Percentiles rank a stretch among this genome's conserved stretches.
Conservation (phyloP, 2,113 vertebrate genomes). For the Charadrius vociferus region DNA sequence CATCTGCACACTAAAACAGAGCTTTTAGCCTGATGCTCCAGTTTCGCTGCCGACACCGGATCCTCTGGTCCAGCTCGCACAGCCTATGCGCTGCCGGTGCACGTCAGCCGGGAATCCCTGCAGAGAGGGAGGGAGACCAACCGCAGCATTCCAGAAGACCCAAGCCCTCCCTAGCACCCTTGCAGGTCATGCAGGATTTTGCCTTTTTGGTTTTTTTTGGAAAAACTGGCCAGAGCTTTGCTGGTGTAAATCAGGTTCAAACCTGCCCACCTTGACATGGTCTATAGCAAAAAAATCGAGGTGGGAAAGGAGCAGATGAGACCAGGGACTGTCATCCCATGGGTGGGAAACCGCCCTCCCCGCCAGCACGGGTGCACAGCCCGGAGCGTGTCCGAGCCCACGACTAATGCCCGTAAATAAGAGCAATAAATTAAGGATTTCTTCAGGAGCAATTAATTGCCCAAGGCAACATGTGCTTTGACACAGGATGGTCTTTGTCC, state of each 20-base stretch:
- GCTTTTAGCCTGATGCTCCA: background rate
- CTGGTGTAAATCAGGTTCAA: background rate
- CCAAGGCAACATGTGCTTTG: background rate
- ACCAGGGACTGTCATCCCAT: fast-evolving
- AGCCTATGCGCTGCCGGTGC: background rate
- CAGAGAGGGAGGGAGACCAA: background rate
- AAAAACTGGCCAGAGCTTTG: background rate
- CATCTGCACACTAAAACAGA: fast-evolving
- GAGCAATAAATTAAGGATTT: constrained; percentile 14
- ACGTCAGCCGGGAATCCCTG: background rate
- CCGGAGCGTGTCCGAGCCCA: background rate
- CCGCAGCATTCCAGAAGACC: background rate
- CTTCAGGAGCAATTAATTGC: background rate
- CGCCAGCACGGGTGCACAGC: background rate
- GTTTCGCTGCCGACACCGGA: background rate
- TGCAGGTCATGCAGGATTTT: background rate
- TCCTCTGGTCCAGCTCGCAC: background rate
- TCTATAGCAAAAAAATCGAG: background rate
- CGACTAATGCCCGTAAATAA: background rate
- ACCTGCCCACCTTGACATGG: background rate
- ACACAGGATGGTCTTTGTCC: constrained; percentile 50
- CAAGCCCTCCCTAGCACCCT: background rate
- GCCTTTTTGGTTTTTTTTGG: background rate
- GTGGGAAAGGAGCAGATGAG: background rate
- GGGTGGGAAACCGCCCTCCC: background rate